Evolutionary conservation across 1,140 invertebrate species (phyloP).

Genomic region (Tetramorium simillimum): DNA sequence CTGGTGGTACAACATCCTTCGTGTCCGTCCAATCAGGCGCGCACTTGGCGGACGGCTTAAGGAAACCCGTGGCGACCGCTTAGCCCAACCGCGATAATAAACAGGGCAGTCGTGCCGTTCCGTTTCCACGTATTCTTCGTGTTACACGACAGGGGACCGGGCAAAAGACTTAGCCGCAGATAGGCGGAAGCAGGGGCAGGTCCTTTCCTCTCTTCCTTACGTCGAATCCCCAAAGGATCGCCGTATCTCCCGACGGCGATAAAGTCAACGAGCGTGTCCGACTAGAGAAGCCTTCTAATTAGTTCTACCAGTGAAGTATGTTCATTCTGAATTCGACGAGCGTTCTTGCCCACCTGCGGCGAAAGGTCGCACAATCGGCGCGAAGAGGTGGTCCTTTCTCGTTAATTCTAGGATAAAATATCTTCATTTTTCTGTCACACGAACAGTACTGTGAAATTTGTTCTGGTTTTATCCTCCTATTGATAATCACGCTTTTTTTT

Average conservation of each 20-base stretch:
- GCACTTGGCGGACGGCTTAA: conserved; percentile 81
- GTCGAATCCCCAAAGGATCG: not conserved
- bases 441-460: not conserved
- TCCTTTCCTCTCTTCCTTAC: conserved; percentile 46
- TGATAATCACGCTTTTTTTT: not conserved
- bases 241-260: conserved; percentile 38
- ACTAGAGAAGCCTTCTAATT: conserved; percentile 37
- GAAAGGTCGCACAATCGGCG: not conserved
- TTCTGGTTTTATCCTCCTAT: not conserved
- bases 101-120: conserved; percentile 62
- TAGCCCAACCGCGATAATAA: conserved; percentile 80
- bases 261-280: conserved; percentile 50
- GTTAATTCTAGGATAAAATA: not conserved
- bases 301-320: not conserved
- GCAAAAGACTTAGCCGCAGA: conserved; percentile 54
- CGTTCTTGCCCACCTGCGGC: conserved; percentile 28
- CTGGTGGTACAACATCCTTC: conserved; percentile 83
- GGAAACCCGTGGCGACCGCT: conserved; percentile 78
- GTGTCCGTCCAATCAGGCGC: conserved; percentile 80
- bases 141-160: conserved; percentile 24
- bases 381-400: not conserved
- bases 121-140: conserved; percentile 67
- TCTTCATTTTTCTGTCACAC: not conserved
- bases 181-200: conserved; percentile 53
- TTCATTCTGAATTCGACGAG: conserved; percentile 27